Evolutionary conservation across 53 echinoderm and acorn worm genomes (phyloP).

Genomic region (Henricia sp.): DNA sequence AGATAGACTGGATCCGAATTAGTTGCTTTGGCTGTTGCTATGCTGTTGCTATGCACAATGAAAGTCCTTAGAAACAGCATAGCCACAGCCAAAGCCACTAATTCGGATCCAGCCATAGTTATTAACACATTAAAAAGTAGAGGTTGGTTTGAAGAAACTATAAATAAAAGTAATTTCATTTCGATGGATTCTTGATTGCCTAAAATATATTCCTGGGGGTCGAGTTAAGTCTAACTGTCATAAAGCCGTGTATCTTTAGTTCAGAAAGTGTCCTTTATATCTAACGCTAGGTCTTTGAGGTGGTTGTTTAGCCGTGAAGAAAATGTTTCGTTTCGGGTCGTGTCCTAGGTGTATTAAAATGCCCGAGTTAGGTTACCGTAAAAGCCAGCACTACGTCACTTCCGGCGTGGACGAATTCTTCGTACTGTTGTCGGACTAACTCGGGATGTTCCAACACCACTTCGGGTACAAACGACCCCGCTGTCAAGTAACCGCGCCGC

Average conservation of each 20-base stretch:
- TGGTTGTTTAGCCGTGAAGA: background rate
- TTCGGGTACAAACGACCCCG: constrained; percentile 77
- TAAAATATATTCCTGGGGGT: background rate
- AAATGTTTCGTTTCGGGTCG: background rate
- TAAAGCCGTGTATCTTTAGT: background rate
- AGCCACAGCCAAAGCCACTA: no score
- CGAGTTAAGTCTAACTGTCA: background rate
- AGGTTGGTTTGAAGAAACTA: background rate
- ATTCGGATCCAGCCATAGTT: no score
- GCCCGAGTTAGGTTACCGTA: constrained; percentile 65
- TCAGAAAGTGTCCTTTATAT: background rate
- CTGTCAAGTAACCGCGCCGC: constrained; percentile 75
- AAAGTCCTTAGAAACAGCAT: no score
- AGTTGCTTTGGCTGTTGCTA: no score
- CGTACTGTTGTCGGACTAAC: constrained; percentile 74
- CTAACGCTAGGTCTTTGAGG: background rate
- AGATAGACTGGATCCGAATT: no score
- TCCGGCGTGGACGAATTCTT: constrained; percentile 87
- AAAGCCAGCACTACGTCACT: constrained; percentile 93
- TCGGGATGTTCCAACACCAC: constrained; percentile 86
- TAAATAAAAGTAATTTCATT: background rate
- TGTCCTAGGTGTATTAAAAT: no score
- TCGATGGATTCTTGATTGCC: background rate
- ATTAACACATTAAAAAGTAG: background rate
- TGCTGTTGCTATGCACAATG: no score